Evolutionary conservation across 2,888 invertebrate species (phyloP).

Genomic region (Cryptophagus acutangulus): DNA sequence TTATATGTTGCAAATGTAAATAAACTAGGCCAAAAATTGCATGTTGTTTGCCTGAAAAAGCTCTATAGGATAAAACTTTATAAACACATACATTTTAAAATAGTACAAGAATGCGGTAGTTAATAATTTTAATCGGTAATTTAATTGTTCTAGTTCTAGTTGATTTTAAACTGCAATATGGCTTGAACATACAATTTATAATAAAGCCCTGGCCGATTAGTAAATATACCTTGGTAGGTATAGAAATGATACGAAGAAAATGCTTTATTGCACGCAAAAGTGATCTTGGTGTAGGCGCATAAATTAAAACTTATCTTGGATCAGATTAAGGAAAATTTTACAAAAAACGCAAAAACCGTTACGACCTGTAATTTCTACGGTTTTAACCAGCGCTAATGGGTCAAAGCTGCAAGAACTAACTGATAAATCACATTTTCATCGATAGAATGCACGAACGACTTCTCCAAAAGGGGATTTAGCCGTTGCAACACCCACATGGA

Average conservation of each 20-base stretch:
- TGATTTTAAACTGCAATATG: no score
- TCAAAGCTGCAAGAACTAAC: conserved; percentile 23
- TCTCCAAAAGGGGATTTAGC: conserved; percentile 26
- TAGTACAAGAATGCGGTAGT: no score
- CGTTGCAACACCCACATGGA: conserved; percentile 26
- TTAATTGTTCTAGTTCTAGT: no score
- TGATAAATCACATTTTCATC: conserved; percentile 33
- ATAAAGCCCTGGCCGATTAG: no score
- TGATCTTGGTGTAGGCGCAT: conserved; percentile 14
- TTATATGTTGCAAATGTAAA: no score
- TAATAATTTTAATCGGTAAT: no score
- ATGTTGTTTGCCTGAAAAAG: no score
- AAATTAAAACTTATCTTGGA: conserved; percentile 19
- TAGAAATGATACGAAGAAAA: conserved; percentile 9
- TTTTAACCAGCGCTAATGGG: conserved; percentile 26
- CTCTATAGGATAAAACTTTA: no score
- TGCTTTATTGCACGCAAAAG: conserved; percentile 18
- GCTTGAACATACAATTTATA: no score
- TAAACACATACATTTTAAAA: no score
- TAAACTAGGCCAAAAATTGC: no score
- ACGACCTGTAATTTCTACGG: conserved; percentile 23
- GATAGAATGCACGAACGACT: conserved; percentile 32
- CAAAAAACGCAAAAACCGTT: conserved; percentile 18
- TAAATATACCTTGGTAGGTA: no score
- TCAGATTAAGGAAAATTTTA: conserved; percentile 20